Base-by-base conservation (phyloP, 2,888 invertebrate genomes). In the Acleris laterana region DNA sequence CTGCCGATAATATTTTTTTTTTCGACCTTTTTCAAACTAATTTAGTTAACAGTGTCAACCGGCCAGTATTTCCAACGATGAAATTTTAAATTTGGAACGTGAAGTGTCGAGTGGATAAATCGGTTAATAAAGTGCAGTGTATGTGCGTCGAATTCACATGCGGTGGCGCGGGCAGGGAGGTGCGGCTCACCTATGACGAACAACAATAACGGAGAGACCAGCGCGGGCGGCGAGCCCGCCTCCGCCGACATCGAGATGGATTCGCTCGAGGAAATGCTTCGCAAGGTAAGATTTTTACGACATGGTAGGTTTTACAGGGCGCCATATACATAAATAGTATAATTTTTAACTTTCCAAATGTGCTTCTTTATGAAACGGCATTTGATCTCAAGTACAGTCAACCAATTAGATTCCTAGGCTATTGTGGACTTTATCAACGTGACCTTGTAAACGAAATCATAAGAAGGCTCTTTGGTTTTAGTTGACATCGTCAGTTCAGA, bases 191-290 rank as follows among this genome's bases (percentile, higher is more conserved):
- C 93, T 78, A 89, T 94, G 90, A 94, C 94, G 83, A 92, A 94
- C 78, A 94, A 95, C 83, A 95, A 95, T 84, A 95, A 94, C 90
- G 94, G 94, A 61, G 83, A 91, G 78, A 93, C 87, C 89, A 81
- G 94, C 90, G 84, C 94, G 90, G 94, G 93, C 85, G 94, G 94
- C 76, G 94, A 93, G 88, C 94, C 94, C 84, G 94, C 94, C 79
- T 84, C 89, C 87, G 93, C 94, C 87, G 95, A 95, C 87, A 95
- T 96, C 22, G 65, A 65, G 7, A 65, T 65, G 94, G 96, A 96
- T 82, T 96, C 96, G 77, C 93, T 96, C 77, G 96, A 96, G 87
- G 96, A 96, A 90, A 96, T 96, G 95, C 94, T 96, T 83, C 94
- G 95, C 83, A 96, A 96, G 96, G 96, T 96, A 93, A 94, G 85